Conservation (phyloP, 1,140 invertebrate genomes). For the Drosophila tani region DNA sequence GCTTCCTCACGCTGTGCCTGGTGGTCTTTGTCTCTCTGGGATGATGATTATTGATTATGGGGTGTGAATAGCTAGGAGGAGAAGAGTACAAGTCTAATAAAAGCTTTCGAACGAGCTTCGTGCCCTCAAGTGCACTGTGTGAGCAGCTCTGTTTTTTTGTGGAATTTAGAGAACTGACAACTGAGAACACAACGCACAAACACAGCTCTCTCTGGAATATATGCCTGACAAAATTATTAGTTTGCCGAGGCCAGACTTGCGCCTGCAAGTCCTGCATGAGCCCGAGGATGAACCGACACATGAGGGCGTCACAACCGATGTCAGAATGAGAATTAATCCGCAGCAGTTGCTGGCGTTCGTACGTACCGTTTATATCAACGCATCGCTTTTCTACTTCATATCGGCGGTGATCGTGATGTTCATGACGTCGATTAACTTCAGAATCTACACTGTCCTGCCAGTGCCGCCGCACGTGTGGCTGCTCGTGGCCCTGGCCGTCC, state of each 20-base stretch:
- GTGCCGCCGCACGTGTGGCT: constrained; percentile 30
- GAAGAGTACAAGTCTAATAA: neutral
- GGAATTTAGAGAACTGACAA: too few species aligned
- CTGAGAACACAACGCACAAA: too few species aligned
- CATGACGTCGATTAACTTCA: neutral
- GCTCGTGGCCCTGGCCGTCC: neutral
- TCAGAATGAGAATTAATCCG: neutral
- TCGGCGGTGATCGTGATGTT: neutral
- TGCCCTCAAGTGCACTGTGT: too few species aligned
- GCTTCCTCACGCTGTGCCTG: constrained; percentile 2
- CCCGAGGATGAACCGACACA: too few species aligned
- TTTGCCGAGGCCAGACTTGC: neutral
- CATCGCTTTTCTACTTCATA: neutral
- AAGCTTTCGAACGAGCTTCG: too few species aligned
- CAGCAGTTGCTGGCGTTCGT: neutral
- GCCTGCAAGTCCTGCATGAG: neutral
- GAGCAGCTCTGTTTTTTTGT: too few species aligned
- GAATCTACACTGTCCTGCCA: neutral
- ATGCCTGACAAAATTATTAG: neutral
- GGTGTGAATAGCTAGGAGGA: neutral
- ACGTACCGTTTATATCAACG: neutral
- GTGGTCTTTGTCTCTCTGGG: neutral
- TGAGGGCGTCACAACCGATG: too few species aligned
- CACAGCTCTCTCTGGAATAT: neutral
- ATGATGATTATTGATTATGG: neutral